Conservation (phyloP, 92 coral and sea anemone genomes). For the Isaurus tuberculatus region DNA sequence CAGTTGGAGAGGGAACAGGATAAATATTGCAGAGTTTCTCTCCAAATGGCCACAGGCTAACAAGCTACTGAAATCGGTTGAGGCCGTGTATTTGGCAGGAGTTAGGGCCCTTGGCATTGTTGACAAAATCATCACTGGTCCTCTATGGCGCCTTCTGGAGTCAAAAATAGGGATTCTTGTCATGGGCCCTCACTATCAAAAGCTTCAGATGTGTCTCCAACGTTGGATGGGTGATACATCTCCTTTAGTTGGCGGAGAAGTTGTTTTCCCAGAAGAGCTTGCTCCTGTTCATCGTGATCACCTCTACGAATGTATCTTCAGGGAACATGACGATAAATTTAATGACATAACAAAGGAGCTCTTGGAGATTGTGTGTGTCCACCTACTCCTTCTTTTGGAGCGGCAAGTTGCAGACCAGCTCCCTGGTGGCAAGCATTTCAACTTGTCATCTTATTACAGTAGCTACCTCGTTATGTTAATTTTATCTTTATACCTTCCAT, state of each 20-base stretch:
- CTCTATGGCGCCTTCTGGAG: constrained; percentile 10
- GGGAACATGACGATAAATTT: not conserved
- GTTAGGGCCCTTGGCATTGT: not conserved
- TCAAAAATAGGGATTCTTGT: not conserved
- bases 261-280: constrained; percentile 3
- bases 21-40: not conserved
- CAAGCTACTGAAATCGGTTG: not conserved
- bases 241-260: not conserved
- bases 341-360: not conserved
- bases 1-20: not conserved
- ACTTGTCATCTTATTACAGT: no score
- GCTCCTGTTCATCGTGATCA: constrained; percentile 5
- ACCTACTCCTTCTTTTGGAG: not conserved
- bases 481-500: no score
- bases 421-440: constrained; percentile 8
- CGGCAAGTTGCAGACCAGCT: constrained; percentile 23
- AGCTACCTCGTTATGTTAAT: no score
- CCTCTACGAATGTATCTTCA: not conserved
- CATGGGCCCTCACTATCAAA: not conserved
- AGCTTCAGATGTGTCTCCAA: constrained; percentile 2
- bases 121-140: not conserved
- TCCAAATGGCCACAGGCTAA: not conserved
- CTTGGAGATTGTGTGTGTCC: not conserved
- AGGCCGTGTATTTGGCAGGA: not conserved
- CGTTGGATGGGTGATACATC: constrained; percentile 1